Evolutionary conservation across 1,140 invertebrate genomes (phyloP), one percentile per base, ranked within the genome.

Genomic region (Sitophilus oryzae): DNA sequence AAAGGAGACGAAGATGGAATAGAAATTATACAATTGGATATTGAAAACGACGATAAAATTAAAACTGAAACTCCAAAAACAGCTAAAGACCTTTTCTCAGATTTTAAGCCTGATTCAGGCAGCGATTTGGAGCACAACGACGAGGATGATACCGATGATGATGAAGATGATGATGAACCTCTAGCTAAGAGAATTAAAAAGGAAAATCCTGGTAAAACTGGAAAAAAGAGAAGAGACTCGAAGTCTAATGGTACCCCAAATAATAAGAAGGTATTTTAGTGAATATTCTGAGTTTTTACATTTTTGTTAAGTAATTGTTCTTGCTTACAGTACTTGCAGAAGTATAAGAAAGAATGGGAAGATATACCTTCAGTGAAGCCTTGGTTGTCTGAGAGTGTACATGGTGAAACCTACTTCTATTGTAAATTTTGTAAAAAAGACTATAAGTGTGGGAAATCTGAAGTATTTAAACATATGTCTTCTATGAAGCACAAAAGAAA

Each of bases 341-440:
- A 66, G 55, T 68, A 68, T 46, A 65, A 65, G 52, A 66, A 62
- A 43, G 65, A 68, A 59, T 68, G 66, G 66, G 65, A 68, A 41
- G 52, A 54, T 19, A 65, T 64, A 41, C 66, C 66, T 19, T 44
- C 60, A 38, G 60, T 66, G 8, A 68, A 64, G 52, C 61, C 63
- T 0, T 68, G 65, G 65, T 47, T 68, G 14, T 64, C 65, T 9
- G 60, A 65, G 35, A 68, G 66, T 58, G 52, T 64, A 2, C 58
- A 62, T 38, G 66, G 66, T 8, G 59, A 64, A 15, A 59, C 58
- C 16, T 66, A 68, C 46, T 68, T 68, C 46, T 68, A 66, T 41
- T 68, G 66, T 49, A 66, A 65, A 54, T 68, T 68, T 34, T 68
- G 66, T 49, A 68, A 66, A 58, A 66, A 64, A 36, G 65, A 68